Conservation (phyloP, 2,888 invertebrate species). For the Bellardia pandia region DNA sequence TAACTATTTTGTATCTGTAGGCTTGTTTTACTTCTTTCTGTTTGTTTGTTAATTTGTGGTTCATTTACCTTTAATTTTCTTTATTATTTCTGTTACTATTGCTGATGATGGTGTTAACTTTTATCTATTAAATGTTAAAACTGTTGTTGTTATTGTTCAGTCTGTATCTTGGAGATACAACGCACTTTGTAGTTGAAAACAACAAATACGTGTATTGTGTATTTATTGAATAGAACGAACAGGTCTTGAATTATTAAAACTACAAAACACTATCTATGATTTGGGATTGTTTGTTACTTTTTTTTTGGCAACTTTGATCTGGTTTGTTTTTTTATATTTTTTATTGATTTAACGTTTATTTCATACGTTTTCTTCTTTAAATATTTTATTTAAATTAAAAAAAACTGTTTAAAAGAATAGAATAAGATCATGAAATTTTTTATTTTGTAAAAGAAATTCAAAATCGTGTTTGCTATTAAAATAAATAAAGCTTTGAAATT, state of each 20-base stretch:
- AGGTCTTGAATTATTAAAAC: slow-evolving; percentile 37
- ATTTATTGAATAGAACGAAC: slow-evolving; percentile 27
- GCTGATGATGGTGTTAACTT: slow-evolving; percentile 10
- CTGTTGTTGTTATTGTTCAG: background rate
- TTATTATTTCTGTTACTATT: background rate
- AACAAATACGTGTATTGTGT: slow-evolving; percentile 41
- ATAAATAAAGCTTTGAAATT: background rate
- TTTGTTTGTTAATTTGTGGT: slow-evolving; percentile 25
- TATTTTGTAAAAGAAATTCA: slow-evolving; percentile 1
- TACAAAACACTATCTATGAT: background rate
- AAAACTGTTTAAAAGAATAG: slow-evolving; percentile 4
- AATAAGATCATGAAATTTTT: background rate
- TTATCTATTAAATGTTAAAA: slow-evolving; percentile 4
- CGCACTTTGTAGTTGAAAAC: slow-evolving; percentile 34
- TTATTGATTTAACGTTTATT: slow-evolving; percentile 1
- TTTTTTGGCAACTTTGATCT: background rate
- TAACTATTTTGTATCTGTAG: background rate
- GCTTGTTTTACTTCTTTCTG: background rate
- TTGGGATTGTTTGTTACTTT: background rate
- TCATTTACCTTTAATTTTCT: slow-evolving; percentile 43
- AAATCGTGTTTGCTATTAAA: slow-evolving; percentile 9
- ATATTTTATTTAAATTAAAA: slow-evolving; percentile 3
- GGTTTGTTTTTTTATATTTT: background rate
- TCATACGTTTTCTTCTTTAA: background rate
- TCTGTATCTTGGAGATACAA: slow-evolving; percentile 2